Percentiles rank a stretch among this genome's conserved stretches.
These are phyloP conservation scores for Brachypteracias leptosomus DNA, from an alignment of 2,113 vertebrate species.

Conservation along the genomic window DNA sequence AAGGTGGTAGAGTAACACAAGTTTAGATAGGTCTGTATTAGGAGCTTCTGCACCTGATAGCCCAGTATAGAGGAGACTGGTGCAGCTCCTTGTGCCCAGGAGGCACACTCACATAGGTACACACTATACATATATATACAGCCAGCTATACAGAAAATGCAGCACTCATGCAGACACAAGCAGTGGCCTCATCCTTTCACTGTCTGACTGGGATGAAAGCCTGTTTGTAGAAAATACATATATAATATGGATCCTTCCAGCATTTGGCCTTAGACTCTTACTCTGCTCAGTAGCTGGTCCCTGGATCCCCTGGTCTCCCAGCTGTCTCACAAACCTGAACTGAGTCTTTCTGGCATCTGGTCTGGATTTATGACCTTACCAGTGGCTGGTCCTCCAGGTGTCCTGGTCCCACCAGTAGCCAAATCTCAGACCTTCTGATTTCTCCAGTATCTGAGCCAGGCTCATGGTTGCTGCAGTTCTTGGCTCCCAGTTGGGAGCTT, in stretches of 20 bases:
- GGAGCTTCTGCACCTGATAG: neutral
- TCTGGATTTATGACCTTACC: neutral
- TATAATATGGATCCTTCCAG: neutral
- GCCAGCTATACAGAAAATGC: neutral
- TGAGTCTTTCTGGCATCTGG: neutral
- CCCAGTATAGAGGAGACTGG: neutral
- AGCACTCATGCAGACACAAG: fast-evolving
- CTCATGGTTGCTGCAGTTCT: fast-evolving
- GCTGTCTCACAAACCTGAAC: neutral
- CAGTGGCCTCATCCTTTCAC: neutral
- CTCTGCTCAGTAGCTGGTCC: neutral
- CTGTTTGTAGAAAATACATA: neutral
- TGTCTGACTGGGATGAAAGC: neutral
- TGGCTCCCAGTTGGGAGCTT: neutral
- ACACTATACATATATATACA: fast-evolving
- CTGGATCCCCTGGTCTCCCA: neutral
- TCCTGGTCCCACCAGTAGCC: neutral
- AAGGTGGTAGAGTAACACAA: neutral
- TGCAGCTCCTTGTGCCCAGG: neutral
- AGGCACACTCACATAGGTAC: fast-evolving
- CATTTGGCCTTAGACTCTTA: neutral
- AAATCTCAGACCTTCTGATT: neutral
- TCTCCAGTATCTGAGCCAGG: neutral
- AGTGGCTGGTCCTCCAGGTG: neutral
- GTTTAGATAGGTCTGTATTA: neutral